phyloP scores from a whole-genome alignment of 1,140 invertebrate species.

The Hyles euphorbiae region DNA sequence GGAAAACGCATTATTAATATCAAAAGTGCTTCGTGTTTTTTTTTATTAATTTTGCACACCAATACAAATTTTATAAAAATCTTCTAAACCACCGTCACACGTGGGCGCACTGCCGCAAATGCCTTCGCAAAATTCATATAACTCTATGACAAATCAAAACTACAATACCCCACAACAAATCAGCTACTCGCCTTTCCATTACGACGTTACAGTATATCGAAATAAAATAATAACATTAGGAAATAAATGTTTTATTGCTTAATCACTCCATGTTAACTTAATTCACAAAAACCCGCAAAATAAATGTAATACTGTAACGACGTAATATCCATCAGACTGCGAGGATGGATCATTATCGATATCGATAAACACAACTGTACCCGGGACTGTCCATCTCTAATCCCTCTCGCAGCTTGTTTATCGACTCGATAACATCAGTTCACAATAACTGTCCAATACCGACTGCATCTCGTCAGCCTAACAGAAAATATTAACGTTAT shows the following conservation, averaged over 20 bases:
- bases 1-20: constrained; percentile 20
- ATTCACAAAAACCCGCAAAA: no score
- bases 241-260: no score
- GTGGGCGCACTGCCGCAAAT: no score
- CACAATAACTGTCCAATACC: constrained; percentile 10
- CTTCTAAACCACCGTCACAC: constrained; percentile 1
- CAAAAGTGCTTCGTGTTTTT: constrained; percentile 23
- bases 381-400: not conserved
- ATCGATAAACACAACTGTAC: not conserved
- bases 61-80: constrained; percentile 27
- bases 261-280: no score
- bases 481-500: constrained; percentile 40
- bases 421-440: no score
- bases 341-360: not conserved
- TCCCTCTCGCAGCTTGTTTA: no score
- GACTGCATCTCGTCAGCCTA: constrained; percentile 4
- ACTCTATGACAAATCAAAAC: no score
- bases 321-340: no score
- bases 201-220: constrained; percentile 6
- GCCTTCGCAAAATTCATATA: no score
- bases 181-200: not conserved
- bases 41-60: constrained; percentile 22
- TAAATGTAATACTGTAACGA: no score
- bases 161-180: no score
- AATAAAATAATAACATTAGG: no score